Percentiles rank a stretch among this genome's conserved stretches.
Evolutionary conservation across 2,113 vertebrate species (phyloP).

Genomic region (Zosterops lateralis): DNA sequence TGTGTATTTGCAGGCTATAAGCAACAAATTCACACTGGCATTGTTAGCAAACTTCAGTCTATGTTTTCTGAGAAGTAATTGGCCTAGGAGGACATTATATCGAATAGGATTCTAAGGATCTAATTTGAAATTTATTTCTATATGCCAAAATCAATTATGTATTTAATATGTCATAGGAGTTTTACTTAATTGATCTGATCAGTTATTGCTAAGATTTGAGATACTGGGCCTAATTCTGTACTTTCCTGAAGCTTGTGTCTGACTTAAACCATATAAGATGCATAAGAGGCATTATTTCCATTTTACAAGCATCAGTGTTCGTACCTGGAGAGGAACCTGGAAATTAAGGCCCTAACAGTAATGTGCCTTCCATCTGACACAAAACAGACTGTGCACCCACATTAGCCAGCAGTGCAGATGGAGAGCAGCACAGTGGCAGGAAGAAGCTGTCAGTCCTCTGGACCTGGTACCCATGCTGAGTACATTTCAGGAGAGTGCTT

Average conservation of each 20-base stretch:
- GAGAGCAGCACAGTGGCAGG: background rate
- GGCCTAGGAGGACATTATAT: background rate
- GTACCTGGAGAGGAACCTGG: background rate
- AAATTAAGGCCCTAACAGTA: background rate
- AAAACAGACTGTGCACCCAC: background rate
- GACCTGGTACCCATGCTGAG: fast-evolving
- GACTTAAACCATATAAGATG: background rate
- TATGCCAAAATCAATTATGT: background rate
- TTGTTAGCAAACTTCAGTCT: background rate
- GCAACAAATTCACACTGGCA: background rate
- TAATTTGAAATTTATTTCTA: background rate
- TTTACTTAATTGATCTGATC: background rate
- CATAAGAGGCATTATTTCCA: background rate
- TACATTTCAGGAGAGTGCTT: background rate
- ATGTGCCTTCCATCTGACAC: background rate
- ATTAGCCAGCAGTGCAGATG: background rate
- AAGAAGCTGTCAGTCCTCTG: background rate
- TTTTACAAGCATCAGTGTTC: background rate
- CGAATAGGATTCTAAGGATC: background rate
- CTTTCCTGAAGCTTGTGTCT: background rate
- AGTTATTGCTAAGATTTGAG: background rate
- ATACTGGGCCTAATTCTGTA: background rate
- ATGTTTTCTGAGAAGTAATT: background rate
- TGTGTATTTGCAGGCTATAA: background rate
- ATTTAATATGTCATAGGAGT: background rate